Evolutionary conservation across 2,797 vertebrate species (phyloP).

Genomic region (Phalanger gymnotis): DNA sequence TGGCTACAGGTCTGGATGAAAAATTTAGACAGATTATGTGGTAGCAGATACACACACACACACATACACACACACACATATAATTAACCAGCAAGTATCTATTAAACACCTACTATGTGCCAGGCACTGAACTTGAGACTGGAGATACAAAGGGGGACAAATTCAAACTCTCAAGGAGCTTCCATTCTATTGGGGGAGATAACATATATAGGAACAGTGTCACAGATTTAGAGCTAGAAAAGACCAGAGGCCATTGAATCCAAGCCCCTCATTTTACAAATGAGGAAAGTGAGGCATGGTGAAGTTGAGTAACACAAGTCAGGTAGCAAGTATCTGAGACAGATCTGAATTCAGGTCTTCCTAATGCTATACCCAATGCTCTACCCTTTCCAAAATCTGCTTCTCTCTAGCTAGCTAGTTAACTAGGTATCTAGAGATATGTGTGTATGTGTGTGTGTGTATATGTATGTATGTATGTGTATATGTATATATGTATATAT

Average conservation of each 20-base stretch:
- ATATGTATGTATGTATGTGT: no score
- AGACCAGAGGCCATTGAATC: neutral
- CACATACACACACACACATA: no score
- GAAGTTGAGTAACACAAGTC: neutral
- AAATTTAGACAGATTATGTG: slow-evolving; percentile 5
- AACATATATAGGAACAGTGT: neutral
- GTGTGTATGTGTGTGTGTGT: no score
- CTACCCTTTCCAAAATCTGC: neutral
- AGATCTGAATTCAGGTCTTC: neutral
- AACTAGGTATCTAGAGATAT: no score
- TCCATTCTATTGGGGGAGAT: neutral
- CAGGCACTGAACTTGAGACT: neutral
- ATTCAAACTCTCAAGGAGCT: neutral
- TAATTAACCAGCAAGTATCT: neutral
- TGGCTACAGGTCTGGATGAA: slow-evolving; percentile 5
- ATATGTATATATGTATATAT: neutral
- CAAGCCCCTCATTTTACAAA: neutral
- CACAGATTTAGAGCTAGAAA: neutral
- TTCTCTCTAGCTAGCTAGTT: no score
- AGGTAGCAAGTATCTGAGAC: neutral
- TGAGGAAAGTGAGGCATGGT: neutral
- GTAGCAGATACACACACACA: no score
- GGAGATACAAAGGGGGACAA: neutral
- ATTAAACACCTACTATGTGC: neutral
- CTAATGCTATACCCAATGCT: neutral